Conservation (phyloP, 2,797 vertebrate genomes). For the Rhyacichthys aspro region DNA sequence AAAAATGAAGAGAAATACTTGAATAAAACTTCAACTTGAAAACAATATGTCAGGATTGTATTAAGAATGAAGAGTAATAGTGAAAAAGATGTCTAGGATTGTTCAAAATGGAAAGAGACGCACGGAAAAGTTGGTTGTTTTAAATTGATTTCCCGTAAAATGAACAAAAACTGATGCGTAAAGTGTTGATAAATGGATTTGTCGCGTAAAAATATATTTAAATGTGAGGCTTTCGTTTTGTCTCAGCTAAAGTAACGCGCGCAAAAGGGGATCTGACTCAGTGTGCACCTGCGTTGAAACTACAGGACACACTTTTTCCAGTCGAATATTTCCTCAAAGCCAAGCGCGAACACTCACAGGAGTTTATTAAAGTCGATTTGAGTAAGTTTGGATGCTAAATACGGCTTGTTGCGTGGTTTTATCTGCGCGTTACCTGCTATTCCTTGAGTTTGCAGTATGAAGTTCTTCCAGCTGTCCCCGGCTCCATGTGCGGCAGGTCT, state of each 20-base stretch:
- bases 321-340: conserved; percentile 45
- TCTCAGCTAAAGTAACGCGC: conserved; percentile 20
- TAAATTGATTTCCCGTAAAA: not conserved
- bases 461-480: conserved; percentile 85
- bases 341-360: not conserved
- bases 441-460: conserved; percentile 87
- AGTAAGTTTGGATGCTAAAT: not conserved
- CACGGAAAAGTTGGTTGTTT: conserved; percentile 27
- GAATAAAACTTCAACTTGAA: not conserved
- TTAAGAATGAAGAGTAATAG: not conserved
- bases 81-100: conserved; percentile 28
- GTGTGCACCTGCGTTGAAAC: conserved; percentile 79
- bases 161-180: not conserved
- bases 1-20: conserved; percentile 7
- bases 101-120: conserved; percentile 42
- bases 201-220: not conserved
- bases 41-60: conserved; percentile 3
- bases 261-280: conserved; percentile 62
- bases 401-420: not conserved
- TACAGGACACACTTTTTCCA: conserved; percentile 70
- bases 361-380: not conserved
- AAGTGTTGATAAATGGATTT: not conserved
- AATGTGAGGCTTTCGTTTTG: not conserved
- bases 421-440: conserved; percentile 83
- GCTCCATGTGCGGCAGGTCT: conserved; percentile 87